Base-by-base conservation (phyloP, 2,113 vertebrate genomes). In the Vimba vimba region DNA sequence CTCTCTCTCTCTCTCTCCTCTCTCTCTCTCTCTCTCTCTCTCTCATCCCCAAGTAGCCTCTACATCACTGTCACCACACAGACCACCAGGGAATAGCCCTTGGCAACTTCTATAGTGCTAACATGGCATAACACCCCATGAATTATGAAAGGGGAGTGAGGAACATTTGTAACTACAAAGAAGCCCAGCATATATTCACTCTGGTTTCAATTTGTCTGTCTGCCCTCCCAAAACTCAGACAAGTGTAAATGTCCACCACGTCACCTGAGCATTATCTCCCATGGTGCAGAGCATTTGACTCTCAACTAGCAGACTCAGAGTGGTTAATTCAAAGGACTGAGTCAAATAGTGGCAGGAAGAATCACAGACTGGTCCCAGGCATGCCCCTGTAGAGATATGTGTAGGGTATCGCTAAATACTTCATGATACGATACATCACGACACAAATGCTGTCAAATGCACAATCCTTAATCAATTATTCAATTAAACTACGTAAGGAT, bases 31-130 rank as follows among this genome's bases (percentile, higher is more conserved):
- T 50, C 47, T 50, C 47, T 50, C 47, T 50, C 47, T 50, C 47
- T 50, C 47, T 15, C 94, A 93, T 93, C 92, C 94, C 93, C 92
- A 93, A 92, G 92, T 86, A 93, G 94, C 93, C 95, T 95, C 96
- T 96, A 94, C 94, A 96, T 96, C 95, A 95, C 94, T 97, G 96
- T 96, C 96, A 95, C 90, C 89, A 62, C 91, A 80, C 89, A 92
- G 94, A 95, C 95, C 95, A 93, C 95, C 94, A 93, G 92, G 94
- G 93, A 94, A 94, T 93, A 88, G 92, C 93, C 90, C 91, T 89
- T 90, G 84, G 88, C 90, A 92, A 88, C 93, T 94, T 93, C 91
- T 93, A 91, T 93, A 91, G 90, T 82, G 91, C 91, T 92, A 91
- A 91, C 93, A 88, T 87, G 91, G 92, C 92, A 93, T 91, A 86